phyloP scores from a whole-genome alignment of 1,140 invertebrate genomes.

The Cheumatopsyche charites region DNA sequence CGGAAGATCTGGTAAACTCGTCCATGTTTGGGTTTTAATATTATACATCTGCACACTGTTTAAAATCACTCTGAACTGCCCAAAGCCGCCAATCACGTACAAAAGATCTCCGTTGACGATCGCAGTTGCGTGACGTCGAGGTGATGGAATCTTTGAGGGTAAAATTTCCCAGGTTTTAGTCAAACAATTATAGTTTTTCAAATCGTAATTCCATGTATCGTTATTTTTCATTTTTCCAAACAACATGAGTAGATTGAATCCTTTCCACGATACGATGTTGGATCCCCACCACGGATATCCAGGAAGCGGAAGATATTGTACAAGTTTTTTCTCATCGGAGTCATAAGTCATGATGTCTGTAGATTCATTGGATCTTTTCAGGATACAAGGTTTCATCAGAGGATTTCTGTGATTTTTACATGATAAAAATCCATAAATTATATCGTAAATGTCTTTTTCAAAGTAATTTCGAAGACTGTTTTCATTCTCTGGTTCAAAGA shows the following conservation, averaged over 20 bases:
- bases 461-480: constrained; percentile 2
- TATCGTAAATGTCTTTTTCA: constrained; percentile 30
- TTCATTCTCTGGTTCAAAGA: neutral
- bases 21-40: constrained; percentile 33
- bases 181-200: constrained; percentile 37
- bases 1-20: constrained; percentile 39
- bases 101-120: constrained; percentile 37
- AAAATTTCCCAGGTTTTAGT: constrained; percentile 37
- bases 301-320: constrained; percentile 23
- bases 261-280: constrained; percentile 42
- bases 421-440: constrained; percentile 29
- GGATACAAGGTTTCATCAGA: constrained; percentile 34
- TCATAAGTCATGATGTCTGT: constrained; percentile 26
- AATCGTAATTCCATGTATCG: constrained; percentile 42
- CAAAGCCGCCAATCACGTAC: constrained; percentile 43
- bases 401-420: constrained; percentile 30
- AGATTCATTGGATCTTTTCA: constrained; percentile 22
- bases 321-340: constrained; percentile 31
- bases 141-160: neutral
- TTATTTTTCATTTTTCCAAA: constrained; percentile 39
- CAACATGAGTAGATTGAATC: constrained; percentile 36
- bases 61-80: constrained; percentile 35
- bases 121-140: constrained; percentile 36
- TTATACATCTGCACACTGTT: constrained; percentile 35
- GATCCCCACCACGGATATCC: constrained; percentile 40